Evolutionary conservation across 1,140 invertebrate species (phyloP), one percentile per base, ranked within the genome.

Genomic region (Lucilia cuprina): DNA sequence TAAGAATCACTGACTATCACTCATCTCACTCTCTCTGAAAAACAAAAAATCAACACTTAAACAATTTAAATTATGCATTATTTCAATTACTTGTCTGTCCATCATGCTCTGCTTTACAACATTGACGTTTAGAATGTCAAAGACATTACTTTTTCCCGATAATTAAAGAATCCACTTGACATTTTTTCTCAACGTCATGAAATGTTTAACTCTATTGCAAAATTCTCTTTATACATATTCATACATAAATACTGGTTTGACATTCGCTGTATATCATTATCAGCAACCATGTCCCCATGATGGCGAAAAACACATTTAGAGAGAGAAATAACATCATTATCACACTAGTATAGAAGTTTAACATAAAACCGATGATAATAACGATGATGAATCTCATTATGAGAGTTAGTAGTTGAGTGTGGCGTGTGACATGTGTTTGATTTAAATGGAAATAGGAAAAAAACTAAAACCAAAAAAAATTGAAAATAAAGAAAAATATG

Each of bases 351-450:
- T 14, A 17, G 17, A 60, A 17, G n/a, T n/a, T 60, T 60, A 60
- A 60, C 14, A 17, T 60, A n/a, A n/a, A 14, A n/a, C 14, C 3
- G 14, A 60, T 60, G 55, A 55, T 17, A 55, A 55, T 55, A 55
- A 55, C 50, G 5, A 60, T 41, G 75, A 78, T 35, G 35, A 78
- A 41, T 78, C 35, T 41, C 75, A 78, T 78, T 78, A 78, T 78
- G 75, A 41, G 41, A 78, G 35, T 41, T 30, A 77, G 25, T 30
- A 30, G 25, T 30, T 30, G 3, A 41, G 41, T 41, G 75, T 78
- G 75, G 75, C 75, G 75, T 78, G 75, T 78, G 75, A 78, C 75
- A 78, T 78, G 75, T 78, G 75, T 78, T 78, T 78, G 75, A 41
- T 78, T 78, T 78, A 47, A 78, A 30, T 41, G 75, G 75, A 78